These are phyloP conservation scores for Lateolabrax maculatus DNA, from an alignment of 2,797 vertebrate genomes.

Conservation along the genomic window DNA sequence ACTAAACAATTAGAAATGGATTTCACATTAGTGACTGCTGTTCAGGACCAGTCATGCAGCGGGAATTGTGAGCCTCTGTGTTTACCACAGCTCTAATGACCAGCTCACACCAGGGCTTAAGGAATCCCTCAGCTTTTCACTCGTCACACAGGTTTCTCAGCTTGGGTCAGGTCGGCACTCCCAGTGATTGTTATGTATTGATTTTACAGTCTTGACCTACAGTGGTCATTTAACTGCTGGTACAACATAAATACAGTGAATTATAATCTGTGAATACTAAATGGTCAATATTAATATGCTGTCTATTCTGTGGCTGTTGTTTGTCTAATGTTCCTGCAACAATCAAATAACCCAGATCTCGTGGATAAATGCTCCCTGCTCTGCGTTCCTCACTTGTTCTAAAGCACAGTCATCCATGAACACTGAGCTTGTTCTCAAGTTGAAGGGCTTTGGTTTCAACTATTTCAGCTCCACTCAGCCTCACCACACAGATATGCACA, in stretches of 20 bases:
- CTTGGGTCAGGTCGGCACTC: background rate
- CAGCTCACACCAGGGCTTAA: constrained; percentile 53
- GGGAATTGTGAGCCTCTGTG: constrained; percentile 57
- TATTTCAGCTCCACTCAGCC: constrained; percentile 22
- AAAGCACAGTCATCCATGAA: constrained; percentile 46
- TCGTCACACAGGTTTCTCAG: constrained; percentile 31
- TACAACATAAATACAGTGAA: constrained; percentile 18
- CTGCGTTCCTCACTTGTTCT: constrained; percentile 35
- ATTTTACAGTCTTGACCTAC: constrained; percentile 25
- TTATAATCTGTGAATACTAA: constrained; percentile 11
- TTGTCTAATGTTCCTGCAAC: constrained; percentile 9
- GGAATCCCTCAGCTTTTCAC: constrained; percentile 53
- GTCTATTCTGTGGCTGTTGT: background rate
- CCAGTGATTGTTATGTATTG: constrained; percentile 16
- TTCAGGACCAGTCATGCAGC: constrained; percentile 72
- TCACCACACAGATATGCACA: background rate
- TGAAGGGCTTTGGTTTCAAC: constrained; percentile 30
- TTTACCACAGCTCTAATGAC: constrained; percentile 70
- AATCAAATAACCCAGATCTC: constrained; percentile 21
- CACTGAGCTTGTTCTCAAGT: constrained; percentile 32
- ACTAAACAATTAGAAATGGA: constrained; percentile 73
- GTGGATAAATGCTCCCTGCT: constrained; percentile 19
- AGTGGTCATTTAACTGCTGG: background rate
- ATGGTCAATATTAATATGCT: background rate
- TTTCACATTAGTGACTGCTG: constrained; percentile 74